Base-by-base conservation (phyloP, 2,797 vertebrate genomes). In the Rhincodon typus region DNA sequence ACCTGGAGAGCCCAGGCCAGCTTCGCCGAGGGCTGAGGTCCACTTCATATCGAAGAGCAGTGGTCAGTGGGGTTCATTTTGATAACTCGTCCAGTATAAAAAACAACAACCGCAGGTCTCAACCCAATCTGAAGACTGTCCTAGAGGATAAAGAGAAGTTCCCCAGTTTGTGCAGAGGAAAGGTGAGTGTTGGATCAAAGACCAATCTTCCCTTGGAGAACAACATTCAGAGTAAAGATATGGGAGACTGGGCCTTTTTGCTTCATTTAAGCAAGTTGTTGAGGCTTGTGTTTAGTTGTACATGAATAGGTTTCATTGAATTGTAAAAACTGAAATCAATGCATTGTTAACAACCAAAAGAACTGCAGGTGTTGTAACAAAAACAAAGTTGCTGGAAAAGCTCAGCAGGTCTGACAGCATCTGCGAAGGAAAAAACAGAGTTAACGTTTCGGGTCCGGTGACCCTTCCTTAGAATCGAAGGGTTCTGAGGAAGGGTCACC, bases 11-110 rank as follows among this genome's bases (percentile, higher is more conserved):
- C 87, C 97, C 98, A 0, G 98, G 98, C 1, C 96, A 97, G 0
- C 96, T 99, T 67, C 97, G 97, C 93, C 97, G 99, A 82, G 98
- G 98, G 38, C 97, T 99, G 96, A 97, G 99, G 96, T 99, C 98
- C 53, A 99, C 98, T 0, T 99, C 99, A 0, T 99, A 99, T 87
- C 98, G 99, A 94, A 97, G 98, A 38, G 99, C 99, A 0, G 98
- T 99, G 96, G 99, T 99, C 30, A 99, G 98, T 50, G 98, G 98
- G 0, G 97, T 98, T 38, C 98, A 99, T 17, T 95, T 97, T 5
- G 98, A 98, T 66, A 96, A 96, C 2, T 79, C 97, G 1, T 77
- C 96, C 0, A 87, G 96, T 34, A 97, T 98, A 38, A 97, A 97
- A 95, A 98, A 97, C 95, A 97, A 97, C 74, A 98, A 98, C 96